Conservation (phyloP, 2,797 vertebrate species). For the Sebastes miniatus region DNA sequence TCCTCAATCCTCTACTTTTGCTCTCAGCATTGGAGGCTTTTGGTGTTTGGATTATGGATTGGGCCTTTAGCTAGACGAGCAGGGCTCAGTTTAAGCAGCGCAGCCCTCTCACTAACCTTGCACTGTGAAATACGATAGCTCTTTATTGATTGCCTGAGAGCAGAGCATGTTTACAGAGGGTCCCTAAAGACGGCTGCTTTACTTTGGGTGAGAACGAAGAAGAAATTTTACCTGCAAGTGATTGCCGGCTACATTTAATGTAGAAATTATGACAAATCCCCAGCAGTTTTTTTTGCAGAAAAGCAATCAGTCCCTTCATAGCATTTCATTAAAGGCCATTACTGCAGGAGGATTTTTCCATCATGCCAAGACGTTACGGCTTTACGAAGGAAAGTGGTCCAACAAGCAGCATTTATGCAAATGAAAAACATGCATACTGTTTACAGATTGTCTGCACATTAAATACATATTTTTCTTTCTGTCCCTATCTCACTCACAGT, state of each 20-base stretch:
- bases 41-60: slow-evolving; percentile 39
- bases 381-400: neutral
- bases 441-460: neutral
- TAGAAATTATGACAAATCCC: neutral
- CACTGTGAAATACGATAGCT: slow-evolving; percentile 54
- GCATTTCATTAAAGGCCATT: slow-evolving; percentile 5
- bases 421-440: neutral
- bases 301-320: neutral
- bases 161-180: slow-evolving; percentile 33
- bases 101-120: slow-evolving; percentile 6
- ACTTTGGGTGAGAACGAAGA: slow-evolving; percentile 30
- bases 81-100: slow-evolving; percentile 42
- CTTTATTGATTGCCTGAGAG: slow-evolving; percentile 63
- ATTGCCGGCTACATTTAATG: neutral
- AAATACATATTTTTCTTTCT: neutral
- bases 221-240: slow-evolving; percentile 4
- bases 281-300: neutral
- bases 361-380: neutral
- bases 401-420: neutral
- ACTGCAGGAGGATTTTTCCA: neutral
- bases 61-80: slow-evolving; percentile 18
- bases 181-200: slow-evolving; percentile 39
- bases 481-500: neutral
- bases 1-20: neutral
- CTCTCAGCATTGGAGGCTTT: neutral